These are phyloP conservation scores for Formica exsecta DNA, from an alignment of 1,140 invertebrate genomes.

Conservation along the genomic window DNA sequence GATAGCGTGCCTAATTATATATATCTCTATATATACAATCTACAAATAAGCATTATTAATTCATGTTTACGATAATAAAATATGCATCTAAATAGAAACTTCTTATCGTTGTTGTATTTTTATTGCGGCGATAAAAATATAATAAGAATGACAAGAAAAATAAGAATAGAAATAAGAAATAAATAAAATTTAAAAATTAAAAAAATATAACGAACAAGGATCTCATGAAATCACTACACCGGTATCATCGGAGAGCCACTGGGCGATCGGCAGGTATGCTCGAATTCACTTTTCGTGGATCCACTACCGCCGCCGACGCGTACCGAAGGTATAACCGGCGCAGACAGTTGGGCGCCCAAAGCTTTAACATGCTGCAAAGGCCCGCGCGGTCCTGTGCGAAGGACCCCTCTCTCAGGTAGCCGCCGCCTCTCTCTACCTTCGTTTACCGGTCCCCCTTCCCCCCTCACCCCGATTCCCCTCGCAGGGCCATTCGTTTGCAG, in stretches of 20 bases:
- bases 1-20: neutral
- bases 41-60: neutral
- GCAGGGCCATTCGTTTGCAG: constrained; percentile 30
- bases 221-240: neutral
- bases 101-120: too few species aligned
- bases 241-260: neutral
- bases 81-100: neutral
- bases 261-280: neutral
- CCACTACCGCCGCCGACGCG: constrained; percentile 65
- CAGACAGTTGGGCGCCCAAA: constrained; percentile 76
- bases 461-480: neutral
- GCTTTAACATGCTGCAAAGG: constrained; percentile 44
- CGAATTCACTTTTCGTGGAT: constrained; percentile 32
- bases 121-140: neutral
- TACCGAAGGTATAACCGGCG: constrained; percentile 45
- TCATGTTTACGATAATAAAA: neutral
- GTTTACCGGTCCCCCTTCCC: constrained; percentile 50
- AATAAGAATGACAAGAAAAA: neutral
- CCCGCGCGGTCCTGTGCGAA: constrained; percentile 34
- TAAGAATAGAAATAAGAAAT: neutral
- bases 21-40: neutral
- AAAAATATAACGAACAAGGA: neutral
- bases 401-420: constrained; percentile 71
- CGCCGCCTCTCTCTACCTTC: constrained; percentile 65
- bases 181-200: neutral